Evolutionary conservation across 2,113 vertebrate species (phyloP).

Genomic region (Todiramphus saurophagus): DNA sequence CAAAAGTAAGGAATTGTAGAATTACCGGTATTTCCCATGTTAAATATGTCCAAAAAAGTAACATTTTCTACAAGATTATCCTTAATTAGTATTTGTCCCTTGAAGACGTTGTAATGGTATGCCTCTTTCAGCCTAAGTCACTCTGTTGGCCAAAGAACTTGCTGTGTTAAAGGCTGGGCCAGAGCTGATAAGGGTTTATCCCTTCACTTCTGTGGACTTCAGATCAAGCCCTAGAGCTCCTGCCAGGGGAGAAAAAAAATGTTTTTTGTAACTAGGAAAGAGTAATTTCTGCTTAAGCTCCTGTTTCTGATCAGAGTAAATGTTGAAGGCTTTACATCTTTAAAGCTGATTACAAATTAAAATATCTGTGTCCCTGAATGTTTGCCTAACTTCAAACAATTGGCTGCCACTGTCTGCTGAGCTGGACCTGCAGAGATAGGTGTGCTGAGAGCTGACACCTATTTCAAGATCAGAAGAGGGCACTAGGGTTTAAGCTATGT

Average conservation of each 20-base stretch:
- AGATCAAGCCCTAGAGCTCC: background rate
- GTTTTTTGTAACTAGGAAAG: background rate
- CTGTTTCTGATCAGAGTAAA: conserved; percentile 40
- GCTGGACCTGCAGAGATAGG: background rate
- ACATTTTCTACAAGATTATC: background rate
- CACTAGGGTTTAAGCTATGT: conserved; percentile 19
- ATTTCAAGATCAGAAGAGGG: conserved; percentile 48
- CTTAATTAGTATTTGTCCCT: conserved; percentile 1
- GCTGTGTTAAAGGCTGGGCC: background rate
- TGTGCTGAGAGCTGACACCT: background rate
- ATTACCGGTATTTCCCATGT: background rate
- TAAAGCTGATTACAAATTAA: conserved; percentile 45
- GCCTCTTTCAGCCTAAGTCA: background rate
- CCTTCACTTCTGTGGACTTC: background rate
- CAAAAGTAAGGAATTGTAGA: background rate
- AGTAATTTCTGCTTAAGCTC: conserved; percentile 12
- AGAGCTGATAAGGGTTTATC: conserved; percentile 34
- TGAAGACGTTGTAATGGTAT: background rate
- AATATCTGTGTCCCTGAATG: background rate
- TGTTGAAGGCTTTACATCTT: background rate
- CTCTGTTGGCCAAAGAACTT: background rate
- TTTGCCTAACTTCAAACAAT: background rate
- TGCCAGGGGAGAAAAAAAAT: background rate
- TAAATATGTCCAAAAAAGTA: background rate
- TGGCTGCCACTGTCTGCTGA: background rate